Evolutionary conservation across 2,888 invertebrate genomes (phyloP).

Genomic region (Epirrita christyi): DNA sequence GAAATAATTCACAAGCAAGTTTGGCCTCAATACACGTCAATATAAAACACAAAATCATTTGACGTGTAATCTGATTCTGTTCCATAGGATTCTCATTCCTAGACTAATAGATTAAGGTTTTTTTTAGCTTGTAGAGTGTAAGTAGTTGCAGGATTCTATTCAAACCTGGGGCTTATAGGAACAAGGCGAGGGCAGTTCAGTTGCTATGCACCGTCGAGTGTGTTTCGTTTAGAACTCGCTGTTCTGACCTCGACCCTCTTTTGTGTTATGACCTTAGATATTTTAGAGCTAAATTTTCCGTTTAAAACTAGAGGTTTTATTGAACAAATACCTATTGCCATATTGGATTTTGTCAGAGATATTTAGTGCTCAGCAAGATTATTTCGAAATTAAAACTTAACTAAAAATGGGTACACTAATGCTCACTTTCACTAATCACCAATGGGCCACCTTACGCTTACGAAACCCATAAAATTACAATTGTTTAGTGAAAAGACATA

Average conservation of each 20-base stretch:
- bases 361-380: too few species aligned
- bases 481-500: too few species aligned
- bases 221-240: constrained; percentile 11
- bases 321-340: too few species aligned
- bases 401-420: too few species aligned
- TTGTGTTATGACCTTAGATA: constrained; percentile 13
- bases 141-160: constrained; percentile 41
- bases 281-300: constrained; percentile 4
- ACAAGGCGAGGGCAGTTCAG: constrained; percentile 56
- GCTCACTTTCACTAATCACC: too few species aligned
- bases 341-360: too few species aligned
- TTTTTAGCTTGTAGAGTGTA: constrained; percentile 5
- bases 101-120: neutral
- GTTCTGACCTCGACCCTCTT: constrained; percentile 16
- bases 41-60: constrained; percentile 4
- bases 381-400: too few species aligned
- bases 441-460: too few species aligned
- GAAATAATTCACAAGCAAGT: constrained; percentile 26
- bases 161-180: constrained; percentile 33
- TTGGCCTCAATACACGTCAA: constrained; percentile 25
- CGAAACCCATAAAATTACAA: too few species aligned
- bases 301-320: too few species aligned
- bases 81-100: neutral
- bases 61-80: neutral
- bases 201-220: constrained; percentile 56